Conservation (phyloP, 2,888 invertebrate genomes). For the Lycia hirtaria region DNA sequence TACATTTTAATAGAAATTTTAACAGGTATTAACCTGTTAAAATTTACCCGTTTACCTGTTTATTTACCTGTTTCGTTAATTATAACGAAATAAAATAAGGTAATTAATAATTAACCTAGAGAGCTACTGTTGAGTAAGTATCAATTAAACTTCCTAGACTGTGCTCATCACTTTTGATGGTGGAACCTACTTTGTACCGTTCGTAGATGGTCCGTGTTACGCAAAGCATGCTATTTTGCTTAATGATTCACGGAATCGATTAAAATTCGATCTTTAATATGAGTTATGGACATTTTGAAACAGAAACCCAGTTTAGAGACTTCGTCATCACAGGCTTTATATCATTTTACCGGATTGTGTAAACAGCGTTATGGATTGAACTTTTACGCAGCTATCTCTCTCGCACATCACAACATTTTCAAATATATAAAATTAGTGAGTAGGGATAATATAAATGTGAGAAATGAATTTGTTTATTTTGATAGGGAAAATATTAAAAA, state of each 20-base stretch:
- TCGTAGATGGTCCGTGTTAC: constrained; percentile 21
- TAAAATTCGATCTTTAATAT: constrained; percentile 25
- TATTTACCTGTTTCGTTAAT: too few relatives aligned
- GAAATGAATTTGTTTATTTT: too few relatives aligned
- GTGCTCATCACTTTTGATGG: constrained; percentile 20
- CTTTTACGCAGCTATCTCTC: too few relatives aligned
- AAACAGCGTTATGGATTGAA: too few relatives aligned
- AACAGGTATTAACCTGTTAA: too few relatives aligned
- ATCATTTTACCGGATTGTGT: too few relatives aligned
- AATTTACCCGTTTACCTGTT: too few relatives aligned
- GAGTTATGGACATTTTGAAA: constrained; percentile 21
- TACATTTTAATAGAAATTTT: too few relatives aligned
- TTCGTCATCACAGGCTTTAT: constrained; percentile 2
- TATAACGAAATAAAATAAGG: not conserved
- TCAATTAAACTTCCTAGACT: constrained; percentile 16
- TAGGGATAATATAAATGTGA: too few relatives aligned
- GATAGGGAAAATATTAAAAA: too few relatives aligned
- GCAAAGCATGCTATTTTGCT: constrained; percentile 22
- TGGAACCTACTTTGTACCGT: constrained; percentile 6
- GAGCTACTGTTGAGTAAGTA: constrained; percentile 2
- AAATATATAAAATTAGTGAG: too few relatives aligned
- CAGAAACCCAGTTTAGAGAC: constrained; percentile 14
- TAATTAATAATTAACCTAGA: not conserved
- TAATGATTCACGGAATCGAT: constrained; percentile 25
- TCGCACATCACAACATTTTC: too few relatives aligned